These are phyloP conservation scores for Aspidiotus destructor DNA, from an alignment of 2,888 invertebrate genomes.

Conservation along the genomic window DNA sequence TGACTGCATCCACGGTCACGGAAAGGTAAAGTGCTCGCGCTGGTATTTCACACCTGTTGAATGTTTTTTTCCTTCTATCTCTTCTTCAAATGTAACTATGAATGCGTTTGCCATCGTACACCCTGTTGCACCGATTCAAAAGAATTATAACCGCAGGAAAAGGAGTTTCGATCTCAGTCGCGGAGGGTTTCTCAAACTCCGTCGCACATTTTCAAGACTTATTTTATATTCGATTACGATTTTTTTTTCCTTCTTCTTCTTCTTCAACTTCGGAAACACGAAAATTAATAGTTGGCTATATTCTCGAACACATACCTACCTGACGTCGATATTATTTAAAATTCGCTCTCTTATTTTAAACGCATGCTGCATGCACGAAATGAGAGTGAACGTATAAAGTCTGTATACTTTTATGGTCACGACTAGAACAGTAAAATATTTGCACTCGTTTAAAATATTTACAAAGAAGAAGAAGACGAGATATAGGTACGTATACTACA, in stretches of 20 bases:
- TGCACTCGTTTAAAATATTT: neutral
- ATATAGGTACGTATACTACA: neutral
- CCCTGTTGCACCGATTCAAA: slow-evolving; percentile 2
- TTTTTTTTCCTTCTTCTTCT: neutral
- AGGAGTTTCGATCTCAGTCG: neutral
- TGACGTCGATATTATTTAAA: too few relatives aligned
- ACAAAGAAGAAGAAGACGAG: neutral
- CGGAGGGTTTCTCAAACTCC: neutral
- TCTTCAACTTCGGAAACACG: too few relatives aligned
- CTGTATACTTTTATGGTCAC: neutral
- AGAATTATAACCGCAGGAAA: neutral
- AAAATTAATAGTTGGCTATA: too few relatives aligned
- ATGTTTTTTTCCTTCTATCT: too few relatives aligned
- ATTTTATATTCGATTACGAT: neutral
- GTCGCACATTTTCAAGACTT: neutral
- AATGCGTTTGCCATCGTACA: neutral
- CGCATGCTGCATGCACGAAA: too few relatives aligned
- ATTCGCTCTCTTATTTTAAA: too few relatives aligned
- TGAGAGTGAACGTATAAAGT: too few relatives aligned
- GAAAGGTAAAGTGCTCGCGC: neutral
- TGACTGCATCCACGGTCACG: too few relatives aligned
- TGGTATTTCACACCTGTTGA: slow-evolving; percentile 1
- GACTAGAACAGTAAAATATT: neutral
- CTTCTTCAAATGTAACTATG: too few relatives aligned
- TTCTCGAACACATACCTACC: too few relatives aligned